Conservation (phyloP, 23 tunicate genomes). For the Styela plicata region DNA sequence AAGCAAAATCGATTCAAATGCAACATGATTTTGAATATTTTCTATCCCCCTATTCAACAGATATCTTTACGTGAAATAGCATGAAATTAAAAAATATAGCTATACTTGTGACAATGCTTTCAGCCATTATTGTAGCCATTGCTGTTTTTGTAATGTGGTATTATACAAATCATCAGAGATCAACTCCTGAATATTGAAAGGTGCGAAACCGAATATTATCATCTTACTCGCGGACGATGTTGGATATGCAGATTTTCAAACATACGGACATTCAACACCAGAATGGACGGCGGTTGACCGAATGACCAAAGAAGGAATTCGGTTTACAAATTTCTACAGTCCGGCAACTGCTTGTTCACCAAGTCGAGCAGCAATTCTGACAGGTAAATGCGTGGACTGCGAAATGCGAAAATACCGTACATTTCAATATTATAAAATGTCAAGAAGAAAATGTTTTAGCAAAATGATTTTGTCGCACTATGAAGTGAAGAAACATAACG, state of each 20-base stretch:
- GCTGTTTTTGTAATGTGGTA: background rate
- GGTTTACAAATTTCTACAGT: constrained; percentile 58
- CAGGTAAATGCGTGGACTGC: constrained; percentile 34
- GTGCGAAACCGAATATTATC: background rate
- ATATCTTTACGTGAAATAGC: background rate
- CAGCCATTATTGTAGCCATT: background rate
- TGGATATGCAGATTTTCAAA: constrained; percentile 55
- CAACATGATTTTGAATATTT: too few relatives aligned
- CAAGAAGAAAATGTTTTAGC: background rate
- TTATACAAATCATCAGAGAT: background rate
- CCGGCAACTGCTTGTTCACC: constrained; percentile 56
- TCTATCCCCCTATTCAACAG: too few relatives aligned
- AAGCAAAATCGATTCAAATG: too few relatives aligned
- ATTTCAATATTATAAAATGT: background rate
- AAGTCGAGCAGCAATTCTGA: constrained; percentile 60
- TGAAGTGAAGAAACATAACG: background rate
- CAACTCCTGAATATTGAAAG: background rate
- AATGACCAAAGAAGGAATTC: constrained; percentile 47
- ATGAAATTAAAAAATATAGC: background rate
- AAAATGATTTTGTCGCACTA: background rate
- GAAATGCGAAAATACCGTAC: too few relatives aligned
- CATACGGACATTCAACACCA: constrained; percentile 67
- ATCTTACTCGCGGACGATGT: background rate
- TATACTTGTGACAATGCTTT: background rate
- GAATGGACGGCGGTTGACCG: constrained; percentile 49